A percentile compares a stretch with the other conserved stretches of the same genome.
phyloP scores from a whole-genome alignment of 2,888 invertebrate genomes.

The Drosophila quinaria region DNA sequence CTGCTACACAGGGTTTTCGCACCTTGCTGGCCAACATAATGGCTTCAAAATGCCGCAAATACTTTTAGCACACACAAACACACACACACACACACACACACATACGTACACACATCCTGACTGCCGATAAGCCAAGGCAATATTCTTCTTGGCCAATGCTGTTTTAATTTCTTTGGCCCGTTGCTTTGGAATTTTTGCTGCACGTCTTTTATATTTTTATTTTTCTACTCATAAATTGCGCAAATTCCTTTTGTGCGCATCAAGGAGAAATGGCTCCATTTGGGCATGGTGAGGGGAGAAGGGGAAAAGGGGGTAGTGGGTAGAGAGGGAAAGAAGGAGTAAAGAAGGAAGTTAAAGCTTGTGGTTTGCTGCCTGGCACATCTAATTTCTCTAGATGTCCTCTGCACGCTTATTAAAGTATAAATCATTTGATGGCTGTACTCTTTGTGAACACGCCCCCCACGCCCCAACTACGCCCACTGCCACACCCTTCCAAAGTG shows the following conservation, averaged over 20 bases:
- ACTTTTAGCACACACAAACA: constrained; percentile 44
- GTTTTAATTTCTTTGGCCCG: constrained; percentile 71
- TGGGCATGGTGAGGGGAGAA: neutral
- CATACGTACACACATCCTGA: constrained; percentile 11
- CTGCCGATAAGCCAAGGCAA: constrained; percentile 56
- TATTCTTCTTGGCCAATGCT: constrained; percentile 60
- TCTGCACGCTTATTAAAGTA: constrained; percentile 77
- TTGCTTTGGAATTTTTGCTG: constrained; percentile 68
- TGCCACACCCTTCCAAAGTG: constrained; percentile 31
- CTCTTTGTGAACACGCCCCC: neutral
- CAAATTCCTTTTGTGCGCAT: constrained; percentile 73
- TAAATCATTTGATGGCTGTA: constrained; percentile 70
- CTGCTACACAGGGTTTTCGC: constrained; percentile 51
- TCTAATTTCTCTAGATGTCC: constrained; percentile 78
- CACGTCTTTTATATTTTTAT: constrained; percentile 10
- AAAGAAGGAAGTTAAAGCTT: neutral
- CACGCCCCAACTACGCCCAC: neutral
- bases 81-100: neutral
- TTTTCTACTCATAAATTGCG: constrained; percentile 73
- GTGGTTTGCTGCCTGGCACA: constrained; percentile 37
- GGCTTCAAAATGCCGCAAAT: constrained; percentile 69
- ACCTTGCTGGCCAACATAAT: constrained; percentile 67
- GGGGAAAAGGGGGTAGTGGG: neutral
- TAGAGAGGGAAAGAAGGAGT: neutral
- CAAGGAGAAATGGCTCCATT: constrained; percentile 48